A percentile compares a stretch with the other conserved stretches of the same genome.
Conservation (phyloP, 1,140 invertebrate genomes). For the Choristoneura fumiferana region DNA sequence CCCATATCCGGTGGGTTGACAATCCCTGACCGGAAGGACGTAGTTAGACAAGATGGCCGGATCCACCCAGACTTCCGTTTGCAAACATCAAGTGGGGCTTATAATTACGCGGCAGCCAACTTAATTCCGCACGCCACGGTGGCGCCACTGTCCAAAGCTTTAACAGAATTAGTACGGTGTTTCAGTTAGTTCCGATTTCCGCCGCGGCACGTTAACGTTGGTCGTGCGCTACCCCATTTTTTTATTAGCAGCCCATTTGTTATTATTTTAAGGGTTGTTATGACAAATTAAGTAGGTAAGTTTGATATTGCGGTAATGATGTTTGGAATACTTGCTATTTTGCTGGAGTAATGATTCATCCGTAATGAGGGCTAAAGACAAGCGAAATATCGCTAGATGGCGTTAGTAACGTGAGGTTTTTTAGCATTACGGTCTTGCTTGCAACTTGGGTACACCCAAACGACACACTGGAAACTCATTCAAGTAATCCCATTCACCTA, state of each 20-base stretch:
- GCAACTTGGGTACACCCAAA: too few relatives aligned
- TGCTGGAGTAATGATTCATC: slow-evolving; percentile 10
- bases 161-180: neutral
- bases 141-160: neutral
- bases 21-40: slow-evolving; percentile 53
- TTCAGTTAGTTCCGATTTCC: slow-evolving; percentile 4
- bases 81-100: slow-evolving; percentile 71
- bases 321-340: slow-evolving; percentile 2
- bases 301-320: slow-evolving; percentile 3
- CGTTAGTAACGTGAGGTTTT: too few relatives aligned
- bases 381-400: too few relatives aligned
- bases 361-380: too few relatives aligned
- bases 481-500: too few relatives aligned
- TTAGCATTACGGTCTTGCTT: too few relatives aligned
- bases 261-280: slow-evolving; percentile 48
- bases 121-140: neutral
- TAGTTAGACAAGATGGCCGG: slow-evolving; percentile 73
- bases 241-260: slow-evolving; percentile 62
- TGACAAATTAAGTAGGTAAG: slow-evolving; percentile 11
- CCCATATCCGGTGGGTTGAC: slow-evolving; percentile 12
- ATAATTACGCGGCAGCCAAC: slow-evolving; percentile 55
- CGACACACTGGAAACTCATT: too few relatives aligned
- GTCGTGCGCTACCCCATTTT: slow-evolving; percentile 19
- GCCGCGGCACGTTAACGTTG: neutral
- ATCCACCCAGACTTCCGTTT: slow-evolving; percentile 69